A percentile compares a stretch with the other conserved stretches of the same genome.
phyloP scores from a whole-genome alignment of 2,797 vertebrate genomes.

The Periparus ater region DNA sequence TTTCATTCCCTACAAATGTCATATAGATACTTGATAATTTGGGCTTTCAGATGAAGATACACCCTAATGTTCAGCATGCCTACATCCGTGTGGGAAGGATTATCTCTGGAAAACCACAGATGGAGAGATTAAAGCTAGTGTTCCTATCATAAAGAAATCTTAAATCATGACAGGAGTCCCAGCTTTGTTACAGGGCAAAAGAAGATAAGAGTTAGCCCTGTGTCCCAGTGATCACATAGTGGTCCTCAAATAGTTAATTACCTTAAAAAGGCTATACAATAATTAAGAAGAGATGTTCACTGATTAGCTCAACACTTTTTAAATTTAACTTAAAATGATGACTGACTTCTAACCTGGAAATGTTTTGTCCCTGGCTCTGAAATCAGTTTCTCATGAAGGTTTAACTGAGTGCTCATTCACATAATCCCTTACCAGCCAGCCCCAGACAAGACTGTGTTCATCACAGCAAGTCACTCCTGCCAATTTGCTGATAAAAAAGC shows the following conservation, averaged over 20 bases:
- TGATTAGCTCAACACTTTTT: background rate
- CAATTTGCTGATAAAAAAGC: background rate
- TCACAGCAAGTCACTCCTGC: background rate
- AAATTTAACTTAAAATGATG: background rate
- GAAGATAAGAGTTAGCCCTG: background rate
- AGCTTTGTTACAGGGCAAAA: background rate
- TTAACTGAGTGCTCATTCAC: background rate
- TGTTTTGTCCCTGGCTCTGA: background rate
- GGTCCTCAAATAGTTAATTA: background rate
- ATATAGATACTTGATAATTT: background rate
- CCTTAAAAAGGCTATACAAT: background rate
- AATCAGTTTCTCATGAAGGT: background rate
- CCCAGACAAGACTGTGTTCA: background rate
- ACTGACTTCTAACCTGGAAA: background rate
- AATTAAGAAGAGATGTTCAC: background rate
- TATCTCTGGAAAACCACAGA: slow-evolving; percentile 44
- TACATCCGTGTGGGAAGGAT: slow-evolving; percentile 28
- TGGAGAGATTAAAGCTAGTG: slow-evolving; percentile 23
- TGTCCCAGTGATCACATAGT: background rate
- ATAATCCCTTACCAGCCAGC: background rate
- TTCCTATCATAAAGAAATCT: background rate
- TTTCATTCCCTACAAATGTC: slow-evolving; percentile 17
- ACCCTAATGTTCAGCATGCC: background rate
- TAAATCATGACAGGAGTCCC: background rate
- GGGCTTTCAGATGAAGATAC: slow-evolving; percentile 2